Conservation (phyloP, 1,140 invertebrate genomes). For the Aphaenogaster rudis region DNA sequence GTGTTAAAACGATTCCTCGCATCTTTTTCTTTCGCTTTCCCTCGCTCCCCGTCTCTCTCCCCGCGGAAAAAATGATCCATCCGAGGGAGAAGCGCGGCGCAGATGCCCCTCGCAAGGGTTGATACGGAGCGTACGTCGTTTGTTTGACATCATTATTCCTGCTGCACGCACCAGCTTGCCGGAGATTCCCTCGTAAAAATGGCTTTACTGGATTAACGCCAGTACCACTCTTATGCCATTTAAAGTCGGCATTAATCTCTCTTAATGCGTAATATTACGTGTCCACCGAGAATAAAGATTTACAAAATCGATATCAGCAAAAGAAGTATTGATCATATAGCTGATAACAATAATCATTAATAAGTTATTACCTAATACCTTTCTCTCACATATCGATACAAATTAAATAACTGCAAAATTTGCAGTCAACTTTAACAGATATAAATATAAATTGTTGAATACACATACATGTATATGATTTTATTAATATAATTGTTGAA, state of each 20-base stretch:
- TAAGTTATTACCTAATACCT: neutral
- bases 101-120: constrained; percentile 82
- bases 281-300: neutral
- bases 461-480: neutral
- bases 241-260: constrained; percentile 43
- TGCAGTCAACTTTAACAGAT: neutral
- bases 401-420: constrained; percentile 2
- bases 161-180: constrained; percentile 63
- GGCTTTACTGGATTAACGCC: constrained; percentile 63
- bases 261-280: constrained; percentile 16
- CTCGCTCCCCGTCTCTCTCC: constrained; percentile 65
- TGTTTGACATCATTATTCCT: constrained; percentile 85
- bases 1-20: constrained; percentile 83
- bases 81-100: constrained; percentile 72
- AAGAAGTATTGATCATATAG: neutral
- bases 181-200: constrained; percentile 77
- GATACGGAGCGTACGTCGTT: constrained; percentile 75
- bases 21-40: constrained; percentile 68
- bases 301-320: neutral
- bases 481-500: neutral
- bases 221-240: constrained; percentile 44
- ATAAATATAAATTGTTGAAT: neutral
- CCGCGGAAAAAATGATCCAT: constrained; percentile 81
- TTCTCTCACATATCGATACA: too few species aligned
- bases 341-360: neutral